A percentile compares a stretch with the other conserved stretches of the same genome.
Conservation (phyloP, 2,888 invertebrate species). For the Pseudococcus jackbeardsleyi region DNA sequence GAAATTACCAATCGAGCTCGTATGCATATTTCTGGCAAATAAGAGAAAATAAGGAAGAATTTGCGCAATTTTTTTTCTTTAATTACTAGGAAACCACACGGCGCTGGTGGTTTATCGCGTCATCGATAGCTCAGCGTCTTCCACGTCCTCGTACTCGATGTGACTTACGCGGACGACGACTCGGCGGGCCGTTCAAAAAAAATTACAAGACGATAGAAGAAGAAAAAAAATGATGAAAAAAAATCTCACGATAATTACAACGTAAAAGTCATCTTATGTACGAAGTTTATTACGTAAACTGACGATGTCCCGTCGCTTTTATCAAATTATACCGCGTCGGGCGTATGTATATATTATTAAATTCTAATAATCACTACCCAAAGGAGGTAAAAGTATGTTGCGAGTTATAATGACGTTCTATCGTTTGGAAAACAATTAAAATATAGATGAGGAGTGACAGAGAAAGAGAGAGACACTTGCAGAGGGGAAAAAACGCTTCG, state of each 20-base stretch:
- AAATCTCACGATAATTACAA: slow-evolving; percentile 36
- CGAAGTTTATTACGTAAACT: background rate
- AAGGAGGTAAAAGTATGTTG: slow-evolving; percentile 24
- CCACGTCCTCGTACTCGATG: background rate
- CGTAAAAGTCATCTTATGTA: slow-evolving; percentile 16
- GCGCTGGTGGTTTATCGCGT: background rate
- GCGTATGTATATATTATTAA: slow-evolving; percentile 13
- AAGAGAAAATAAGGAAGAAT: background rate
- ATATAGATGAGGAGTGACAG: background rate
- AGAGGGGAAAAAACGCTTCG: slow-evolving; percentile 15
- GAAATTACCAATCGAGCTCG: background rate
- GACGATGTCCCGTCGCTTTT: slow-evolving; percentile 23
- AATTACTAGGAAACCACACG: slow-evolving; percentile 11
- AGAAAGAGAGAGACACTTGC: background rate
- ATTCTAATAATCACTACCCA: slow-evolving; percentile 30
- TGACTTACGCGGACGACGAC: background rate
- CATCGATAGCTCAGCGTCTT: background rate
- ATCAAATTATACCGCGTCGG: slow-evolving; percentile 29
- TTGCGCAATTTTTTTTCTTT: slow-evolving; percentile 21
- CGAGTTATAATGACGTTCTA: background rate
- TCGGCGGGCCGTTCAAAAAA: background rate
- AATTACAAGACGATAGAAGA: background rate
- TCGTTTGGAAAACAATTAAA: slow-evolving; percentile 41
- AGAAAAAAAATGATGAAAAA: background rate
- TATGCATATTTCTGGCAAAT: background rate